Conservation (phyloP, 2,888 invertebrate genomes). For the Caenorhabditis japonica region DNA sequence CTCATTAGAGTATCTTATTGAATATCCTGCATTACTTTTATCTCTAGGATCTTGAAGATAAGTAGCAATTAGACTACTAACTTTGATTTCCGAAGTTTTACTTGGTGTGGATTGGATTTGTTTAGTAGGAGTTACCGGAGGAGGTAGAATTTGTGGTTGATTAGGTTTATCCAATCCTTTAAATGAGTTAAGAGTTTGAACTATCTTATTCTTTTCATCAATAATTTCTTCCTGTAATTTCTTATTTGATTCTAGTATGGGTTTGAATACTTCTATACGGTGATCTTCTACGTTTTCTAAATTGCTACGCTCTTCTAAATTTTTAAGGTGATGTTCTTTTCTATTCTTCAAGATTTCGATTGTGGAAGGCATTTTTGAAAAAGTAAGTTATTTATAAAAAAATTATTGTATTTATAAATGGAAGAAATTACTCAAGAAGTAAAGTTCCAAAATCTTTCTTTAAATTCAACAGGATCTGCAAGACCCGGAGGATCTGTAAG, state of each 20-base stretch:
- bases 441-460: slow-evolving; percentile 18
- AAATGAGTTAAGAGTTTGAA: slow-evolving; percentile 54
- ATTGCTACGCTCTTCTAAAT: slow-evolving; percentile 42
- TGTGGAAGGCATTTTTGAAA: slow-evolving; percentile 17
- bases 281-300: slow-evolving; percentile 60
- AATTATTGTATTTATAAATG: slow-evolving; percentile 43
- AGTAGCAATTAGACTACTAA: slow-evolving; percentile 53
- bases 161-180: slow-evolving; percentile 14
- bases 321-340: slow-evolving; percentile 59
- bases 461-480: too few relatives aligned
- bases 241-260: too few relatives aligned
- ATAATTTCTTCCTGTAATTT: too few relatives aligned
- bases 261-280: too few relatives aligned
- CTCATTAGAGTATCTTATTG: too few relatives aligned
- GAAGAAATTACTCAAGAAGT: slow-evolving; percentile 43
- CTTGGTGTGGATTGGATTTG: slow-evolving; percentile 21
- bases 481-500: slow-evolving; percentile 39
- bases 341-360: slow-evolving; percentile 55
- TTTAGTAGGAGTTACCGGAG: slow-evolving; percentile 31
- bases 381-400: slow-evolving; percentile 26
- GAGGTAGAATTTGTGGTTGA: slow-evolving; percentile 20
- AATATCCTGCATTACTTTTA: slow-evolving; percentile 63
- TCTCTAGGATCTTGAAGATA: slow-evolving; percentile 60
- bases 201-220: slow-evolving; percentile 65
- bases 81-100: slow-evolving; percentile 21